Evolutionary conservation across 2,113 vertebrate genomes (phyloP), one percentile per base, ranked within the genome.

Genomic region (Thalassoma bifasciatum): DNA sequence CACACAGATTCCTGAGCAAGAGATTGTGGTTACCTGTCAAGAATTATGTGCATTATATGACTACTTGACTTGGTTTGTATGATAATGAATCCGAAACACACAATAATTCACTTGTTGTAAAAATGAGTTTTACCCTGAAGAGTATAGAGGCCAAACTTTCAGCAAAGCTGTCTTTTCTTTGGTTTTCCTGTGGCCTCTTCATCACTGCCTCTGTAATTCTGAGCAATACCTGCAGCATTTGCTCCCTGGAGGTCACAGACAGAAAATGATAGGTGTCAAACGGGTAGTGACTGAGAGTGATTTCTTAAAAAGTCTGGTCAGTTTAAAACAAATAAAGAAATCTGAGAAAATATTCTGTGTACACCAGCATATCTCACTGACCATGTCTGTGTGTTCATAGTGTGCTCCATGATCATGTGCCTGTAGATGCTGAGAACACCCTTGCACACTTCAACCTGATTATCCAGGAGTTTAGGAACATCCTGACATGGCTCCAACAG

Each of bases 361-460:
- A n/a, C n/a, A n/a, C n/a, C 2, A 62, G 52, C 19, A 40, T 19
- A 36, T 42, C 1, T 34, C 34, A 85, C 89, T 84, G 61, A 99
- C 98, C 98, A 99, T 0, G 98, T 99, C 86, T 93, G 96, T 70
- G 94, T 95, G 73, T 94, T 94, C 98, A 99, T 99, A 14, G 94
- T 90, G 74, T 97, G 94, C 66, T 99, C 97, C 98, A 99, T 99
- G 87, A 99, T 99, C 95, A 99, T 97, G 75, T 93, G 96, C 26
- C 98, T 94, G 82, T 97, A 99, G 90, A 99, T 96, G 87, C 94
- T 95, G 75, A 99, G 92, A 84, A 99, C 95, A 2, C 95, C 95
- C 89, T 96, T 96, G 92, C 98, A 99, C 59, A 97, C 96, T 81
- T 98, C 97, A n/a, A 97, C 93, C 83, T 99, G 98, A 82, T 98